Evolutionary conservation across 2,888 invertebrate genomes (phyloP).

Genomic region (Bedellia somnulentella): DNA sequence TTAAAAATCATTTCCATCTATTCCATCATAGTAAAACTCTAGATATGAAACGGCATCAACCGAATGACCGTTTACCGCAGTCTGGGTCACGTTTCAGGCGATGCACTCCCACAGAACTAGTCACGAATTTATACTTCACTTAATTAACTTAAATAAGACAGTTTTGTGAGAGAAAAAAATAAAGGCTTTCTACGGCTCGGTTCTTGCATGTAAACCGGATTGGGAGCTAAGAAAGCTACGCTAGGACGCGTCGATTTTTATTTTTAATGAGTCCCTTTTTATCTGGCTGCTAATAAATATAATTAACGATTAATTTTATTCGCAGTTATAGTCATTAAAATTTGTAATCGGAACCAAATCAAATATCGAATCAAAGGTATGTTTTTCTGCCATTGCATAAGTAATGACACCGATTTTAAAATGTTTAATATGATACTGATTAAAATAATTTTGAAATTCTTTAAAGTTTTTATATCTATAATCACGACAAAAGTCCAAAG

Average conservation of each 20-base stretch:
- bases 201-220: slow-evolving; percentile 35
- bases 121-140: slow-evolving; percentile 61
- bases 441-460: no score
- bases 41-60: no score
- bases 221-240: slow-evolving; percentile 20
- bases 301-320: slow-evolving; percentile 13
- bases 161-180: slow-evolving; percentile 47
- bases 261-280: slow-evolving; percentile 38
- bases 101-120: slow-evolving; percentile 41
- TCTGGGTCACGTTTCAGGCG: slow-evolving; percentile 30
- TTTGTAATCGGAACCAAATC: no score
- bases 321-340: slow-evolving; percentile 4
- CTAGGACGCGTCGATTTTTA: slow-evolving; percentile 28
- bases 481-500: no score
- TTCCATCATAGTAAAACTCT: no score
- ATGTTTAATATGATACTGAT: no score
- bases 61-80: no score
- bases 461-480: no score
- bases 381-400: no score
- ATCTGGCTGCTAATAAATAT: slow-evolving; percentile 24
- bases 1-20: no score
- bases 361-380: no score
- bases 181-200: slow-evolving; percentile 12
- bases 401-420: no score
- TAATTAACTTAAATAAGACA: slow-evolving; percentile 59